Conservation (phyloP, 2,113 vertebrate species). For the Brachyhypopomus gauderio region DNA sequence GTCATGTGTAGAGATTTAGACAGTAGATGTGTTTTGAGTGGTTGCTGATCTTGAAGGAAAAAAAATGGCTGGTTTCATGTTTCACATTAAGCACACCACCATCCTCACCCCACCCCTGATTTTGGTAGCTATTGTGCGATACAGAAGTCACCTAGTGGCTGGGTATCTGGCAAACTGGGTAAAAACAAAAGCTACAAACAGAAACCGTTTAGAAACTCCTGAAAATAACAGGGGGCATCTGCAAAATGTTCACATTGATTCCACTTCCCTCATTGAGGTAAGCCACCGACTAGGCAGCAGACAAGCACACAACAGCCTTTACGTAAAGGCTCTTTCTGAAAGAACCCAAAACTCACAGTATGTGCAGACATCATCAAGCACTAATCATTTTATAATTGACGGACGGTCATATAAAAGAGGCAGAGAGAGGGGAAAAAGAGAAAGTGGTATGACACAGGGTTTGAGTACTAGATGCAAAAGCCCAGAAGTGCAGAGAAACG, state of each 20-base stretch:
- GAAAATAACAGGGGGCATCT: background rate
- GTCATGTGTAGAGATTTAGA: too few relatives aligned
- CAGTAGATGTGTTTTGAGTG: too few relatives aligned
- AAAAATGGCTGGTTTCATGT: too few relatives aligned
- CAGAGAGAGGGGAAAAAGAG: background rate
- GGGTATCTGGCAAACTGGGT: too few relatives aligned
- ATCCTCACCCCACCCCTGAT: too few relatives aligned
- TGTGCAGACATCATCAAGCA: background rate
- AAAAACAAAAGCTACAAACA: background rate
- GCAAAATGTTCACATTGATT: too few relatives aligned
- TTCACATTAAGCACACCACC: too few relatives aligned
- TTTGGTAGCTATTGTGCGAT: too few relatives aligned
- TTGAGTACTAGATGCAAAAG: too few relatives aligned
- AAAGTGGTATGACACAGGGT: background rate
- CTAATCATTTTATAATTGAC: background rate
- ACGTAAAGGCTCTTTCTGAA: too few relatives aligned
- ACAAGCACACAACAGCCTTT: background rate
- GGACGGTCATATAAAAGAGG: background rate
- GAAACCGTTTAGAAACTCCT: background rate
- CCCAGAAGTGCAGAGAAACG: slow-evolving; percentile 54
- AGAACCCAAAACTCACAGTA: background rate
- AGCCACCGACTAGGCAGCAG: background rate
- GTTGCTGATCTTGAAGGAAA: too few relatives aligned
- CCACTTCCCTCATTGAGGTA: background rate
- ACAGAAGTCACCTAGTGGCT: too few relatives aligned